Evolutionary conservation across 2,113 vertebrate genomes (phyloP).

Genomic region (Syrmaticus mikado): DNA sequence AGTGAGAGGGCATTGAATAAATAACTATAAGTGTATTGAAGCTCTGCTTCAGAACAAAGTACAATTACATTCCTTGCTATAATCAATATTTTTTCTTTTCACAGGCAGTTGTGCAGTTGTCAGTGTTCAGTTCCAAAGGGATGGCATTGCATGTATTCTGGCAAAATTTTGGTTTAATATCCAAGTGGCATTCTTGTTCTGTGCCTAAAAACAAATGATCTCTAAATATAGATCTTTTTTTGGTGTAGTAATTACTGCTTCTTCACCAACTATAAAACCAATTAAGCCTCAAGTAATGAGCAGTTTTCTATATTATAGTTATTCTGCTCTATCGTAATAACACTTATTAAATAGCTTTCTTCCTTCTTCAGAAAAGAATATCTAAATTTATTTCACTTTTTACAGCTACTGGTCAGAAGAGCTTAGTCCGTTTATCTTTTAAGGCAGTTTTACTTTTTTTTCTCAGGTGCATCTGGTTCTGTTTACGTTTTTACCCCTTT

Average conservation of each 20-base stretch:
- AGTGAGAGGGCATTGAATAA: conserved; percentile 68
- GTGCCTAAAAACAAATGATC: conserved; percentile 22
- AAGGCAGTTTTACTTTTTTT: neutral
- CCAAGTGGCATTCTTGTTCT: conserved; percentile 1
- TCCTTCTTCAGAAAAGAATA: conserved; percentile 8
- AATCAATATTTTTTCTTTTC: conserved; percentile 64
- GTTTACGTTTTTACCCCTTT: neutral
- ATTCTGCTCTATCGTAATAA: conserved; percentile 53
- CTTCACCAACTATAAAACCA: conserved; percentile 41
- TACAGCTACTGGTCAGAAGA: conserved; percentile 20
- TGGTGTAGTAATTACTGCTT: conserved; percentile 59
- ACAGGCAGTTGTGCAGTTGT: neutral
- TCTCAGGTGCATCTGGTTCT: conserved; percentile 13
- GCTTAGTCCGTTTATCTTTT: conserved; percentile 30
- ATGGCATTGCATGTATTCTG: neutral
- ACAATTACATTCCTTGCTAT: conserved; percentile 44
- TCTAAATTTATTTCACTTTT: neutral
- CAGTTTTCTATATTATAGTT: conserved; percentile 40
- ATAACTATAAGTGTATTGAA: conserved; percentile 64
- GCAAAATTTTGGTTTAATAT: conserved; percentile 31
- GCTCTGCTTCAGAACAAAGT: conserved; percentile 61
- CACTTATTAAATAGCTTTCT: conserved; percentile 29
- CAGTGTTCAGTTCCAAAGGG: conserved; percentile 20
- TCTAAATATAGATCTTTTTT: conserved; percentile 27
- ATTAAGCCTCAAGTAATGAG: conserved; percentile 69